These are phyloP conservation scores for Macropis europaea DNA, from an alignment of 2,888 invertebrate genomes.

Conservation along the genomic window DNA sequence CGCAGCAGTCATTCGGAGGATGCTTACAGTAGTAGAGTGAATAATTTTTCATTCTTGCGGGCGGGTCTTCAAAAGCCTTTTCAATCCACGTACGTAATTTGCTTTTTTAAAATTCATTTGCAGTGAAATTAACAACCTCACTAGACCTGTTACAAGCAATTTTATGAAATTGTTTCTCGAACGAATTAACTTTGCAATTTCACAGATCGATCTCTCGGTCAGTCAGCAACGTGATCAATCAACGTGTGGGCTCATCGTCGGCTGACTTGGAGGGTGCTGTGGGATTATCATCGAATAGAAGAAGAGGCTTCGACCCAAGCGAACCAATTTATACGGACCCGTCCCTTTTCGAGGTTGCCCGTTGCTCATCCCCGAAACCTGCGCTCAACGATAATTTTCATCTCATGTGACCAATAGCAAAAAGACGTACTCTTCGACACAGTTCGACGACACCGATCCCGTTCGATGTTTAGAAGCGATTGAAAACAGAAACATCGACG, in stretches of 20 bases:
- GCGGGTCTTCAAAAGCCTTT: slow-evolving; percentile 77
- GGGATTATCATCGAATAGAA: slow-evolving; percentile 81
- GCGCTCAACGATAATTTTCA: slow-evolving; percentile 77
- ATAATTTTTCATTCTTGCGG: slow-evolving; percentile 79
- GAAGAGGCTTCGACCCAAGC: slow-evolving; percentile 89
- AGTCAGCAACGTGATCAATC: slow-evolving; percentile 73
- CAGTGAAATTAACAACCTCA: no score
- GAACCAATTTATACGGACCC: slow-evolving; percentile 97
- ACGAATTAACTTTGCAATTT: slow-evolving; percentile 7
- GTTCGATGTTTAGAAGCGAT: neutral
- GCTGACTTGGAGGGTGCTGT: slow-evolving; percentile 81
- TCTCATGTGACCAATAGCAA: slow-evolving; percentile 66
- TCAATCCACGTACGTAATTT: slow-evolving; percentile 73
- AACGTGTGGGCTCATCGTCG: slow-evolving; percentile 75
- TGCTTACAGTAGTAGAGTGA: slow-evolving; percentile 70
- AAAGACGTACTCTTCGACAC: neutral
- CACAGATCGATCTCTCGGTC: slow-evolving; percentile 72
- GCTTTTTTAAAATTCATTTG: neutral
- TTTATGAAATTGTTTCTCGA: no score
- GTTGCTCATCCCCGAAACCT: slow-evolving; percentile 85
- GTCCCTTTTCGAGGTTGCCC: slow-evolving; percentile 92
- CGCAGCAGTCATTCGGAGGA: slow-evolving; percentile 76
- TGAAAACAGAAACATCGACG: neutral
- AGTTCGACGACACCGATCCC: neutral
- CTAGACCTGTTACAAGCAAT: no score